phyloP scores from a whole-genome alignment of 2,888 invertebrate genomes.

The Nemotelus nigrinus region DNA sequence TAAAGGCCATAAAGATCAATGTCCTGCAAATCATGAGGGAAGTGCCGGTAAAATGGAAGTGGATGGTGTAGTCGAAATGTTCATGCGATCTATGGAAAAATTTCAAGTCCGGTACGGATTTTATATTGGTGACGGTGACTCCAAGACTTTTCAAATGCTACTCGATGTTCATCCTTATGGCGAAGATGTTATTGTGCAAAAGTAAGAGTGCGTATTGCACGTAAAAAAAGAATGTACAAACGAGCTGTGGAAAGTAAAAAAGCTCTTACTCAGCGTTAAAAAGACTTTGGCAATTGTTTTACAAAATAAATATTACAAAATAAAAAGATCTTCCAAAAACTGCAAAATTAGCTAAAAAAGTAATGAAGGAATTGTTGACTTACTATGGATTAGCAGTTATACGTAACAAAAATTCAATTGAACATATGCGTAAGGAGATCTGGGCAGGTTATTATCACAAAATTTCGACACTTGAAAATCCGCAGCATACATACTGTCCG shows the following conservation, averaged over 20 bases:
- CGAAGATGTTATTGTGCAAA: conserved; percentile 2
- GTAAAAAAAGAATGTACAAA: not conserved
- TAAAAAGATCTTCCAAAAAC: not conserved
- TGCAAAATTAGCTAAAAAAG: not conserved
- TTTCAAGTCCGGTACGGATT: conserved; percentile 7
- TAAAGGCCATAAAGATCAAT: too few species aligned
- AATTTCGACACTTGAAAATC: not conserved
- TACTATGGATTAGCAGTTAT: not conserved
- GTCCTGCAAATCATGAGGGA: too few species aligned
- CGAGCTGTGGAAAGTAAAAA: not conserved
- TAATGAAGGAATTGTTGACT: not conserved
- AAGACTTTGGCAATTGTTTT: not conserved
- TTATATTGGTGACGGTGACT: conserved; percentile 16
- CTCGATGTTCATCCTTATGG: not conserved
- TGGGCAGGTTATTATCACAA: conserved; percentile 7
- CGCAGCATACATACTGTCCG: too few species aligned
- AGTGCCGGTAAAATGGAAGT: not conserved
- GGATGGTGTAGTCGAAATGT: not conserved
- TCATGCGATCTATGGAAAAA: not conserved
- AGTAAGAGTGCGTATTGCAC: conserved; percentile 8
- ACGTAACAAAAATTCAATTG: not conserved
- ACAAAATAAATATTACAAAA: too few species aligned
- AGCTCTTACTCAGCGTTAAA: not conserved
- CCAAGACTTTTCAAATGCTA: not conserved
- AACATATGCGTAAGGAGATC: not conserved